These are phyloP conservation scores for Rhorus exstirpatorius DNA, from an alignment of 2,888 invertebrate genomes.

Conservation along the genomic window DNA sequence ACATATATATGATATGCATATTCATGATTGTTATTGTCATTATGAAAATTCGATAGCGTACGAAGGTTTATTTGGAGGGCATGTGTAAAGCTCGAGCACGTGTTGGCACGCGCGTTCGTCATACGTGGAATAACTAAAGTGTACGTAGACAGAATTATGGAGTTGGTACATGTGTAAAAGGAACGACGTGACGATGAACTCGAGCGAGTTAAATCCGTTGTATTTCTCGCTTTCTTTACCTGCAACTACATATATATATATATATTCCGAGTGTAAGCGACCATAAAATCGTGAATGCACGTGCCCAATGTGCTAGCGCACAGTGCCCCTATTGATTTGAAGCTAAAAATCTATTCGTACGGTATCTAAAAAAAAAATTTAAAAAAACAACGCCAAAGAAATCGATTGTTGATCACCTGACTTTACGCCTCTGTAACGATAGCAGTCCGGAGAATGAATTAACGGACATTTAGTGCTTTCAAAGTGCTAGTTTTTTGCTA, in stretches of 20 bases:
- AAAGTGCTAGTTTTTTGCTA: too few relatives aligned
- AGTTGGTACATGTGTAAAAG: constrained; percentile 67
- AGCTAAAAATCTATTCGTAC: constrained; percentile 26
- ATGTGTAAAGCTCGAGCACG: constrained; percentile 29
- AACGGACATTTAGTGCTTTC: neutral
- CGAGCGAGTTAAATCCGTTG: constrained; percentile 46
- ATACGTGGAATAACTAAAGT: constrained; percentile 60
- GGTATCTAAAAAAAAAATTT: neutral
- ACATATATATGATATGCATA: too few relatives aligned
- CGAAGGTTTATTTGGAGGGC: neutral
- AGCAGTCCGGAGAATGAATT: too few relatives aligned
- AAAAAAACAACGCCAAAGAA: neutral
- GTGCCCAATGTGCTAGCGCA: constrained; percentile 39
- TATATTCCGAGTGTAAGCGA: constrained; percentile 37
- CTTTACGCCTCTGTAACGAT: too few relatives aligned
- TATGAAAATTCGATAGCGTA: neutral
- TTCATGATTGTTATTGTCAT: neutral
- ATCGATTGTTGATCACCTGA: constrained; percentile 23
- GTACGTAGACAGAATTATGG: constrained; percentile 44
- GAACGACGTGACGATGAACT: constrained; percentile 66
- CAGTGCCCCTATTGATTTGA: constrained; percentile 4
- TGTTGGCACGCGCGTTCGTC: constrained; percentile 59
- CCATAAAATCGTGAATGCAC: constrained; percentile 48
- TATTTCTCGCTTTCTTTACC: constrained; percentile 26
- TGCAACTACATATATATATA: constrained; percentile 10